Base-by-base conservation (phyloP, 1,140 invertebrate genomes). In the Calliphora vicina region DNA sequence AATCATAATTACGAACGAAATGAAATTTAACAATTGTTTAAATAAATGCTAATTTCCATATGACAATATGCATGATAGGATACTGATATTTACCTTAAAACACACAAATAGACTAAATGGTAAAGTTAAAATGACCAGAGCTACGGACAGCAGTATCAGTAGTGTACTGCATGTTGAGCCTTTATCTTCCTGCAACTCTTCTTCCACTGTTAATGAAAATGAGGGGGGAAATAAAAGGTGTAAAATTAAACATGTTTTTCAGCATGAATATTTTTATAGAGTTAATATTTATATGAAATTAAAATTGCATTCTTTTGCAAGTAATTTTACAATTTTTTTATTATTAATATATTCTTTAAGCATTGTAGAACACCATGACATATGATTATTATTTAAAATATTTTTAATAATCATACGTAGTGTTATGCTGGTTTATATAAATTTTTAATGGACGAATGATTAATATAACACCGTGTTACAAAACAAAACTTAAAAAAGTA, bases 61-160 rank as follows among this genome's bases (percentile, higher is more conserved):
- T 72, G 0, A 26, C 25, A 29, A 73, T 12, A 26, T 6, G 5
- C n/a, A n/a, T n/a, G 35, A 8, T n/a, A 10, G 67, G 15, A 29
- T 74, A 17, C 13, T 29, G 5, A 35, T 35, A 29, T 29, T 74
- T 74, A 74, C 97, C 95, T 99, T 99, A 88, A 99, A 98, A 88
- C 97, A 99, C 42, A 99, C 93, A 88, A 97, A 96, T 1, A 99
- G 93, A 1, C 97, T 99, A 88, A 99, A 98, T 0, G 98, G 98
- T 93, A 99, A 94, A 2, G 97, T 99, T 20, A 96, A 85, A 29
- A 97, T 91, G 29, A 99, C 97, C 23, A 99, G 86, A 9, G 96
- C 87, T 94, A 97, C 97, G 6, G 97, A 97, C 50, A 99, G 90
- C 20, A 93, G 92, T 23, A 96, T 96, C 20, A 99, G 92, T 81